These are phyloP conservation scores for Tupaia chinensis DNA, from an alignment of 2,113 vertebrate genomes.

Conservation along the genomic window DNA sequence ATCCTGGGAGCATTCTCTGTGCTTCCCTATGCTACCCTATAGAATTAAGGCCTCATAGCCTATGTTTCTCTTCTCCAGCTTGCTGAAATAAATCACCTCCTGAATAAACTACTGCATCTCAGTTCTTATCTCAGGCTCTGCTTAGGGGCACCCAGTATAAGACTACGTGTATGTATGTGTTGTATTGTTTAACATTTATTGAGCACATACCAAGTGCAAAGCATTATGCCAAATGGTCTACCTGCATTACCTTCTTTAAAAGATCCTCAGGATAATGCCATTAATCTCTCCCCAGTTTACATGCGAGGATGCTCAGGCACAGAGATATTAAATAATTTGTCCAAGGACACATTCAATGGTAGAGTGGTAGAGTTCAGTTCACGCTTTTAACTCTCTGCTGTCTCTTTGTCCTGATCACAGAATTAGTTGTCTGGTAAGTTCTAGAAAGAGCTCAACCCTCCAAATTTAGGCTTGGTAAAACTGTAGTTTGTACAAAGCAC, in stretches of 20 bases:
- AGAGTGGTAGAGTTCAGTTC: not conserved
- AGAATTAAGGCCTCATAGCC: no score
- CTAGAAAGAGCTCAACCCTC: not conserved
- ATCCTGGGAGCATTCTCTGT: not conserved
- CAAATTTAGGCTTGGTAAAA: not conserved
- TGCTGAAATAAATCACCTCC: not conserved
- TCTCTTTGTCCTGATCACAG: not conserved
- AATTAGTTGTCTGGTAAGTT: not conserved
- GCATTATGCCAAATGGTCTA: not conserved
- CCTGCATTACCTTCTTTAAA: not conserved
- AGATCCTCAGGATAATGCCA: not conserved
- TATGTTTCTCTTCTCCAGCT: not conserved
- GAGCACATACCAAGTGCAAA: slow-evolving; percentile 1
- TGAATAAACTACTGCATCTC: not conserved
- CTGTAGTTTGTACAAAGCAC: not conserved
- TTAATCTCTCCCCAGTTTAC: not conserved
- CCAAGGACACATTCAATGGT: not conserved
- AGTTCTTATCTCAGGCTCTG: not conserved
- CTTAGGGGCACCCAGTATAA: not conserved
- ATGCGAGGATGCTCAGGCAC: not conserved
- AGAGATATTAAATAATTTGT: not conserved
- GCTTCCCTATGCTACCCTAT: not conserved
- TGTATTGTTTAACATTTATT: not conserved
- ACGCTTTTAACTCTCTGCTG: not conserved
- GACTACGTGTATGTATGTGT: fast-evolving